Base-by-base conservation (phyloP, 2,797 vertebrate genomes). In the Argya squamiceps region DNA sequence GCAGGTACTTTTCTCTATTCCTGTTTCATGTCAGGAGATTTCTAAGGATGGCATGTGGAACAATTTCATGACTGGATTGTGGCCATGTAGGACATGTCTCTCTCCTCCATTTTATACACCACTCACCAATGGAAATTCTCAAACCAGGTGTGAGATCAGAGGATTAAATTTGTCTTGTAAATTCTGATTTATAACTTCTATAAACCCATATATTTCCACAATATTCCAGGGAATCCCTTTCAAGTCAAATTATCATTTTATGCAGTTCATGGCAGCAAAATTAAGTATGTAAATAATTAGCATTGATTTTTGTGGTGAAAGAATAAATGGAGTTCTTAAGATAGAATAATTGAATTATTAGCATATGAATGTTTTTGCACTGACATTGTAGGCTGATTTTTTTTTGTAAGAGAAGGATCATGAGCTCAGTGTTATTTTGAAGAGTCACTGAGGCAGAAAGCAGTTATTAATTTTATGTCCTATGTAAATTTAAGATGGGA, bases 341-440 rank as follows among this genome's bases (percentile, higher is more conserved):
- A 23, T 52, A 79, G 62, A 81, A 32, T 55, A 65, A 92, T 87
- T 86, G 84, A 81, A 76, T 78, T 92, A 92, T 88, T 92, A 90
- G 37, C 73, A 78, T 91, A 69, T 71, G 85, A 93, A 89, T 91
- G n/a, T 71, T 92, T 50, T 78, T 84, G 46, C 50, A 53, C 52
- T 92, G 84, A 69, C 59, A 73, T 27, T 79, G 83, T 76, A 58
- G 43, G 46, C 15, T 88, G 47, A 65, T 63, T 63, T 10, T 24
- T 26, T 17, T 15, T 94, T 89, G 59, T 84, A 86, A 58, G 34
- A 81, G 46, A 41, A 81, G 17, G 29, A 32, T 76, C 77, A 77
- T 43, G 87, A 87, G 43, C 52, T 92, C 50, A 41, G 21, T 69
- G 59, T 75, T 91, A 58, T 88, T 95, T 96, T 95, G 60, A 86